Conservation (phyloP, 2,113 vertebrate species). For the Mystacornis crossleyi region DNA sequence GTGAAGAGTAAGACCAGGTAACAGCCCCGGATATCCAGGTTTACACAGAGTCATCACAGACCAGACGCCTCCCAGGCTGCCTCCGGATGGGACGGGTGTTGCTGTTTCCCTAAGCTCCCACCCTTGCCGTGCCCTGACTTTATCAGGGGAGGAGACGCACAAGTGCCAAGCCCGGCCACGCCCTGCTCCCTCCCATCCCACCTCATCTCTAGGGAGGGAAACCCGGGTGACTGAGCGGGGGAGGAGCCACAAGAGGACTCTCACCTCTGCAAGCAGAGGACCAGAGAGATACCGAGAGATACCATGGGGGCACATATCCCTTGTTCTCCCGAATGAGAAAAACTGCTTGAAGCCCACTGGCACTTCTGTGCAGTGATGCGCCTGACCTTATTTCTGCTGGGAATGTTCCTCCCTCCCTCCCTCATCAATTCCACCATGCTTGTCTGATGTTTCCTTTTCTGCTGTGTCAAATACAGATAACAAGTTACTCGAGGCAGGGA, state of each 20-base stretch:
- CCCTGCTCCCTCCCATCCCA: background rate
- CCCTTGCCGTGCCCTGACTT: background rate
- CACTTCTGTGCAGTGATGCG: background rate
- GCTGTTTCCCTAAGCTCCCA: background rate
- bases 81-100: accelerated
- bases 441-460: conserved; percentile 11
- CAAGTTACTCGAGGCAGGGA: conserved; percentile 45
- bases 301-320: accelerated
- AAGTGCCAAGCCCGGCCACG: background rate
- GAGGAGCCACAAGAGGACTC: background rate
- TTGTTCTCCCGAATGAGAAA: background rate
- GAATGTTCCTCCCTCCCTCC: background rate
- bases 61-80: background rate
- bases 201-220: background rate
- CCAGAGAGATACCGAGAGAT: background rate
- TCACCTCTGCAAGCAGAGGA: background rate
- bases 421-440: background rate
- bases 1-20: background rate
- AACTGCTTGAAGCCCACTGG: background rate
- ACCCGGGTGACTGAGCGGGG: background rate
- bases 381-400: conserved; percentile 31
- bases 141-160: background rate
- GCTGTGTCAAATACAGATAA: background rate
- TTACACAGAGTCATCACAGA: background rate
- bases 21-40: background rate